Evolutionary conservation across 2,888 invertebrate species (phyloP).

Genomic region (Sinhomidia bicolor): DNA sequence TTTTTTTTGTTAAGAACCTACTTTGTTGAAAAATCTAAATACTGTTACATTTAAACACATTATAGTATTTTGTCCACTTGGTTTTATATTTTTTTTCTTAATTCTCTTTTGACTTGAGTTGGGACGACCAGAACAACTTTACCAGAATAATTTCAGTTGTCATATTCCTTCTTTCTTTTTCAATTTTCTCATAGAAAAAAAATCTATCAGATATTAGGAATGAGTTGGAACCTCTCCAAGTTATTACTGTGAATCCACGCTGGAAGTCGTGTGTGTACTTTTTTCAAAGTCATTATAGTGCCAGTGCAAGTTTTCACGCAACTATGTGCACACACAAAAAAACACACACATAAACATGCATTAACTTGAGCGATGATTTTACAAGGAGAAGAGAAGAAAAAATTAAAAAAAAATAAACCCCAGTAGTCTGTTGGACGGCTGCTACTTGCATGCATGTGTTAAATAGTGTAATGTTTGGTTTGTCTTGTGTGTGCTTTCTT

Average conservation of each 20-base stretch:
- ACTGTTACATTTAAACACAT: too few relatives aligned
- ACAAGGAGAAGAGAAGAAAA: too few relatives aligned
- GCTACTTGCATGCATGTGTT: not conserved
- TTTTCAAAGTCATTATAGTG: too few relatives aligned
- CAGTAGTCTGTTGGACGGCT: too few relatives aligned
- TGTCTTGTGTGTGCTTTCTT: too few relatives aligned
- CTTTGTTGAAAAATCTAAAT: too few relatives aligned
- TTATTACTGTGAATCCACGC: not conserved
- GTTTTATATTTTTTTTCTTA: not conserved
- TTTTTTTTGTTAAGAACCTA: not conserved
- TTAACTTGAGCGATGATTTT: not conserved
- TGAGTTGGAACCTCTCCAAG: too few relatives aligned
- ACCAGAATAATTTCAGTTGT: not conserved
- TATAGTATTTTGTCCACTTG: not conserved
- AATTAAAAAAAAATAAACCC: too few relatives aligned
- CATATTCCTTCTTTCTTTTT: not conserved
- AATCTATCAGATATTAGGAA: not conserved
- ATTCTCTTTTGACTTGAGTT: not conserved
- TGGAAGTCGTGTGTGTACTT: not conserved
- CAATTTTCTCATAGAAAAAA: not conserved
- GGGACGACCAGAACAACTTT: not conserved
- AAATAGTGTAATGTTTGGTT: conserved; percentile 6
- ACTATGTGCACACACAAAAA: not conserved
- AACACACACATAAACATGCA: not conserved
- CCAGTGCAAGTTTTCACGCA: not conserved